These are phyloP conservation scores for Coturnix japonica DNA, from an alignment of 2,113 vertebrate species.

Conservation along the genomic window DNA sequence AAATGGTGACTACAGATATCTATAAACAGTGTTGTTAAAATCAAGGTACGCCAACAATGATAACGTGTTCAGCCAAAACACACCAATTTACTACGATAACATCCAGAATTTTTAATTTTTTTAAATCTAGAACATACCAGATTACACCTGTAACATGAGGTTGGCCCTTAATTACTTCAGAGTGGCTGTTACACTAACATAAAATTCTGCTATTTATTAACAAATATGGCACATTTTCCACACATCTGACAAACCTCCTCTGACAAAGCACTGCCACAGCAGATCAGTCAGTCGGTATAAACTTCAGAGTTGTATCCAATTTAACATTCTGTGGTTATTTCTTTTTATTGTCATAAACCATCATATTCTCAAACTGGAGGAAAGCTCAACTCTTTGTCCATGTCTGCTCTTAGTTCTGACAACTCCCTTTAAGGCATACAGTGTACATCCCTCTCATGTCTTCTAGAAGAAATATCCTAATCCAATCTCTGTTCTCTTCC, in stretches of 20 bases:
- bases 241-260: not conserved
- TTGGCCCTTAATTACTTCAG: not conserved
- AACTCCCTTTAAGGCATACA: not conserved
- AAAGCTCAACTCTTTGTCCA: not conserved
- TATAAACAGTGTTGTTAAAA: not conserved
- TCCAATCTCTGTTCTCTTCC: not conserved
- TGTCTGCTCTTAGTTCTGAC: not conserved
- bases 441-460: not conserved
- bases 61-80: not conserved
- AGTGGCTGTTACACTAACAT: not conserved
- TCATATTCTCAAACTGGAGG: not conserved
- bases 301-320: not conserved
- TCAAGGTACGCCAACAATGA: not conserved
- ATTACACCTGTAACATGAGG: not conserved
- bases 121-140: not conserved
- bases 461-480: not conserved
- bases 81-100: not conserved
- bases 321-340: not conserved
- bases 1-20: not conserved
- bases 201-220: not conserved
- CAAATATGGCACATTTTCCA: not conserved
- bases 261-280: not conserved
- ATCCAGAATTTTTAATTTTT: not conserved
- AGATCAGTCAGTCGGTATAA: not conserved
- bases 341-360: not conserved